Evolutionary conservation across 2,113 vertebrate species (phyloP), one percentile per base, ranked within the genome.

Genomic region (Mobula birostris): DNA sequence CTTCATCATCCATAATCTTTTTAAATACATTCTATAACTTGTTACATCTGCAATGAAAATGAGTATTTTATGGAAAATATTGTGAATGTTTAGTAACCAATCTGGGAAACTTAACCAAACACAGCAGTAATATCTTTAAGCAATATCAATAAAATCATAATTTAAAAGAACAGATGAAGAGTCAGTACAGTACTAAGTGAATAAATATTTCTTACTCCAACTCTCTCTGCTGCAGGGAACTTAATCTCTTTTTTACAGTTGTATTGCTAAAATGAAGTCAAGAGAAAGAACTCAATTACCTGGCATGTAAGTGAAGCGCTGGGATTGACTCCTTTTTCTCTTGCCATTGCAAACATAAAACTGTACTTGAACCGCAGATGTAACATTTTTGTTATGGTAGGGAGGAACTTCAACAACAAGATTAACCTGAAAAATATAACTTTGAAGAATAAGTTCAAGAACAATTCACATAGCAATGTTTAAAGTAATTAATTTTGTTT

Each of bases 271-370:
- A 92, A 68, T 92, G 36, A 40, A 72, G 72, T 17, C 36, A 92
- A 72, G 63, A 36, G 36, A 72, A 72, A 40, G 36, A 90, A 93
- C 72, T 76, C 0, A 76, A 56, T 95, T 98, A 99, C 99, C 98
- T 98, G 99, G 98, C 96, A 98, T 97, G 61, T 99, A 99, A 94
- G 98, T 99, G 96, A 99, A 99, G 95, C 98, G 98, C 94, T 99
- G 99, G 94, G 98, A 98, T 96, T 99, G 99, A 97, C 99, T 99
- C 96, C 98, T 98, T 98, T 99, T 99, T 97, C 99, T 97, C 96
- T 99, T 99, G 95, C 99, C 99, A 95, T 99, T 99, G 96, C 98
- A 99, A 95, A 99, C 98, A 95, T 98, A 99, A 96, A 99, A 99
- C 96, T 99, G 99, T 96, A 99, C 98, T 96, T 99, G 98, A 95